Evolutionary conservation across 2,888 invertebrate species (phyloP).

Genomic region (Dione vanillae): DNA sequence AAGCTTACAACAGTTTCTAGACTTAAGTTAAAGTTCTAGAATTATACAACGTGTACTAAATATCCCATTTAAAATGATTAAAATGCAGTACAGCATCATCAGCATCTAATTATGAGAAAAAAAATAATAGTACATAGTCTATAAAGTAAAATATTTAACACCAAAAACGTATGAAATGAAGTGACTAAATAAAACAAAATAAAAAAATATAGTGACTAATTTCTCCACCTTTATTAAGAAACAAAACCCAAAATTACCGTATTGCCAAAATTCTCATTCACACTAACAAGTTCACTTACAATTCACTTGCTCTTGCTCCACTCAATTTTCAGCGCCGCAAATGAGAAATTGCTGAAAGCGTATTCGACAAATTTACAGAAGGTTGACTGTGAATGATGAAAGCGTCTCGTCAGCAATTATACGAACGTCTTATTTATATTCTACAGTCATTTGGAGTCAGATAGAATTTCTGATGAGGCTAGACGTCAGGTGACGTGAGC

Average conservation of each 20-base stretch:
- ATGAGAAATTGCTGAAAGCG: neutral
- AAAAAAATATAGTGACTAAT: neutral
- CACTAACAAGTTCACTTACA: neutral
- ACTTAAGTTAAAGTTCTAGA: too few species aligned
- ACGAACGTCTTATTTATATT: conserved; percentile 28
- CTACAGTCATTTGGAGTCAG: conserved; percentile 9
- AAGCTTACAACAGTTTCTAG: too few species aligned
- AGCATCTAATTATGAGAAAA: too few species aligned
- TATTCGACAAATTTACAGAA: conserved; percentile 19
- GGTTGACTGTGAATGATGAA: conserved; percentile 2
- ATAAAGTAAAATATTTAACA: too few species aligned
- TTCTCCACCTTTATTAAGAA: neutral
- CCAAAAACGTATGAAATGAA: too few species aligned
- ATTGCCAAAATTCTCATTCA: neutral
- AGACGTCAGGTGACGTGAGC: neutral
- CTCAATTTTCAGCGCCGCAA: neutral
- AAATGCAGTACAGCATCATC: too few species aligned
- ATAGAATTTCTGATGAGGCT: conserved; percentile 30
- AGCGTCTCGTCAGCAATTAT: conserved; percentile 21
- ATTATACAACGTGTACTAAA: too few species aligned
- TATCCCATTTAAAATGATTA: too few species aligned
- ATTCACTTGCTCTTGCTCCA: neutral
- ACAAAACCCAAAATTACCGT: too few species aligned
- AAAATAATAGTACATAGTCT: too few species aligned
- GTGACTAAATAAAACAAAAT: too few species aligned